A percentile compares a stretch with the other conserved stretches of the same genome.
Evolutionary conservation across 2,888 invertebrate species (phyloP).

Genomic region (Monopis laevigella): DNA sequence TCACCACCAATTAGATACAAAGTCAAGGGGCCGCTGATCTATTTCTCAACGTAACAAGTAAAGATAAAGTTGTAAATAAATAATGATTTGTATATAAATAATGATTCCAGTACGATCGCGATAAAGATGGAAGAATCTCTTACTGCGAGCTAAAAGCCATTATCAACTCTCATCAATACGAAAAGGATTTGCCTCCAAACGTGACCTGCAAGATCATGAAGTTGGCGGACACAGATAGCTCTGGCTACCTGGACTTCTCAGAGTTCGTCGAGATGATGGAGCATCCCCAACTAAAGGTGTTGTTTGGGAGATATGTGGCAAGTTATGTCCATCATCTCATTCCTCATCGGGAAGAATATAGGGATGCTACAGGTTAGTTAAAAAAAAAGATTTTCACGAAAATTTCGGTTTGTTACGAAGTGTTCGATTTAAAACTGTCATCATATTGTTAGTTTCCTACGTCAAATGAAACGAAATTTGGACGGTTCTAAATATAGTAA

Average conservation of each 20-base stretch:
- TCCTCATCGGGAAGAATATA: conserved; percentile 61
- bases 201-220: conserved; percentile 74
- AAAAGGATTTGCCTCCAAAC: conserved; percentile 74
- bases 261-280: conserved; percentile 80
- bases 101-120: conserved; percentile 72
- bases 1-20: too few relatives aligned
- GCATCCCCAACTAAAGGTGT: conserved; percentile 67
- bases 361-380: conserved; percentile 52
- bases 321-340: conserved; percentile 69
- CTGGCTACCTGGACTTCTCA: conserved; percentile 72
- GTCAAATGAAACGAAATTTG: too few relatives aligned
- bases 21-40: too few relatives aligned
- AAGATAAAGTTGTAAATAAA: too few relatives aligned
- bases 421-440: too few relatives aligned
- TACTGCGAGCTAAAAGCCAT: conserved; percentile 71
- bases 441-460: too few relatives aligned
- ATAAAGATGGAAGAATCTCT: conserved; percentile 76
- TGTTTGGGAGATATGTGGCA: conserved; percentile 72
- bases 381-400: too few relatives aligned
- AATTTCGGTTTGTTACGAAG: too few relatives aligned
- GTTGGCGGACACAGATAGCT: conserved; percentile 61
- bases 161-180: conserved; percentile 68
- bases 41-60: too few relatives aligned
- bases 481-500: too few relatives aligned
- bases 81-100: conserved; percentile 1